Base-by-base conservation (phyloP, 2,797 vertebrate species). In the Pelodytes ibericus region DNA sequence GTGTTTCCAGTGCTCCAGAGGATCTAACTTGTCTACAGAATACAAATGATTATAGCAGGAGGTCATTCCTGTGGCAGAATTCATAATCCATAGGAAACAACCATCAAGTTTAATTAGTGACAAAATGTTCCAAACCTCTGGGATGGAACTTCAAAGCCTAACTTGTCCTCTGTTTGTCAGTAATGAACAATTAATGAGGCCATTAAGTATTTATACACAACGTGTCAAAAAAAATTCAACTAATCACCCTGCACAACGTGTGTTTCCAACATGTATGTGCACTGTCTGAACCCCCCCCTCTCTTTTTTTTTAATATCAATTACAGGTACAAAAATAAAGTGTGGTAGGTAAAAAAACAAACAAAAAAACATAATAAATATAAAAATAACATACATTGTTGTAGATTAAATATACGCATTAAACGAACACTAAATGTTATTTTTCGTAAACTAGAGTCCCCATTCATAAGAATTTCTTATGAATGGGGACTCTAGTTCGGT, bases 141-240 rank as follows among this genome's bases (percentile, higher is more conserved):
- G n/a, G 82, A 79, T 60, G 80, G 84, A 47, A 61, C 87, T 89
- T 92, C 90, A 91, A 89, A 92, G 90, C 83, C 83, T 84, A 89
- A 88, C 82, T 80, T 86, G 88, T 87, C 85, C 85, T 88, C 87
- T 84, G 82, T 83, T 88, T 89, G 84, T 86, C 80, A 80, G 86
- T 87, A 89, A 90, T 87, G 83, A 88, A 87, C 88, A 87, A 91
- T 91, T 91, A 91, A 92, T 89, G 88, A 91, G 86, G 87, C 88
- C 89, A 90, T 91, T 91, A 91, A 87, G 87, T 85, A 83, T 83
- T 86, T 90, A 88, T 84, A 87, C 82, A 84, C 83, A 30, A 11
- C 74, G 85, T 87, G 86, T 87, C 86, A 82, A 83, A 82, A 81
- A 88, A 85, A 86, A 82, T 85, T 86, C 83, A 86, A 83, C 84